A percentile compares a stretch with the other conserved stretches of the same genome.
Conservation (phyloP, 2,113 vertebrate species). For the Sialia sialis region DNA sequence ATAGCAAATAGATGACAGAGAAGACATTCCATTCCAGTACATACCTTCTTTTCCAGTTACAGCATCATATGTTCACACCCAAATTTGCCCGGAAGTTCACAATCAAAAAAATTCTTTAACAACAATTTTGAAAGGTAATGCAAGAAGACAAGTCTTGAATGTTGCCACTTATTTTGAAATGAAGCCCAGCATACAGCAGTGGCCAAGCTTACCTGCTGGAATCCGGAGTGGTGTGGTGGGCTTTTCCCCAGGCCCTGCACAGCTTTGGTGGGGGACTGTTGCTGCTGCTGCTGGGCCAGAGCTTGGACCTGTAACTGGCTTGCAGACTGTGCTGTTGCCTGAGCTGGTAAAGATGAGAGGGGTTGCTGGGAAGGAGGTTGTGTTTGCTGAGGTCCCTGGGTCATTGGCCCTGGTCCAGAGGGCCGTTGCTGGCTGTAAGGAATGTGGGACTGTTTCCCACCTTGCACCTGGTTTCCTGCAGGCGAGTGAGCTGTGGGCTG, state of each 20-base stretch:
- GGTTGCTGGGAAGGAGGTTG: constrained; percentile 80
- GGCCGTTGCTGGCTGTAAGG: constrained; percentile 99
- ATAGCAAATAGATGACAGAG: not conserved
- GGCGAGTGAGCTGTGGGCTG: constrained; percentile 87
- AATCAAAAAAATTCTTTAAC: not conserved
- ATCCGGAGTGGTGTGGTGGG: constrained; percentile 87
- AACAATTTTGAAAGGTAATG: not conserved
- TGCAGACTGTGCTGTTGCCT: constrained; percentile 83
- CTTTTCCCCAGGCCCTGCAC: constrained; percentile 88
- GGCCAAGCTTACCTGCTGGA: constrained; percentile 85
- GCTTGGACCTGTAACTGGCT: constrained; percentile 88
- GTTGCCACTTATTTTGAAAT: not conserved
- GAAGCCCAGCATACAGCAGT: not conserved
- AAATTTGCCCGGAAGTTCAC: not conserved
- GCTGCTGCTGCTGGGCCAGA: constrained; percentile 78
- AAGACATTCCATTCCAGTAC: not conserved
- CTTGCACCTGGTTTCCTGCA: constrained; percentile 84
- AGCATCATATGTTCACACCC: not conserved
- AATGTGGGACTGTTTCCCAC: constrained; percentile 96
- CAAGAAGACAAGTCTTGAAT: not conserved
- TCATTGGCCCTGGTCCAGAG: constrained; percentile 87
- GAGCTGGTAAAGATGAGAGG: constrained; percentile 77
- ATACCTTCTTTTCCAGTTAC: not conserved
- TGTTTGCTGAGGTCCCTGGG: constrained; percentile 82
- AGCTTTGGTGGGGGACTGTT: constrained; percentile 86